A percentile compares a stretch with the other conserved stretches of the same genome.
Conservation (phyloP, 1,140 invertebrate species). For the Halesus radiatus region DNA sequence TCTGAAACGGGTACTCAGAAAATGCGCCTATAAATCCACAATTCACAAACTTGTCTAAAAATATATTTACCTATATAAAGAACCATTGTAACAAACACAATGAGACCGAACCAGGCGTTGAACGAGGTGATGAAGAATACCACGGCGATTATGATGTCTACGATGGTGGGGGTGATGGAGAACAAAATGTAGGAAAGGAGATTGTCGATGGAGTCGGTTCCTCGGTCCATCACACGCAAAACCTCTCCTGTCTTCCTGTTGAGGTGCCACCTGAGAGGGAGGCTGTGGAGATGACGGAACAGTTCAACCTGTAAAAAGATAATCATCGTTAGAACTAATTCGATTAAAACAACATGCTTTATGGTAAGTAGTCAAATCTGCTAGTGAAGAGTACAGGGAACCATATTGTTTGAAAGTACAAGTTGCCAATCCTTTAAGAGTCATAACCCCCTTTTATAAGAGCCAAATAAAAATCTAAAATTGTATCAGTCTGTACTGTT, state of each 20-base stretch:
- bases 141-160: slow-evolving; percentile 94
- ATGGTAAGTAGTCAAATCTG: too few relatives aligned
- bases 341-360: too few relatives aligned
- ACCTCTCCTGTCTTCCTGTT: slow-evolving; percentile 96
- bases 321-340: not conserved
- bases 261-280: slow-evolving; percentile 92
- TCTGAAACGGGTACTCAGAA: too few relatives aligned
- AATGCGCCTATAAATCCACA: not conserved
- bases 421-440: too few relatives aligned
- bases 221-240: slow-evolving; percentile 93
- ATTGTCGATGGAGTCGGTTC: slow-evolving; percentile 95
- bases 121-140: slow-evolving; percentile 90
- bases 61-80: slow-evolving; percentile 94
- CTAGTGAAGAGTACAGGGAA: too few relatives aligned
- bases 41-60: too few relatives aligned
- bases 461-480: too few relatives aligned
- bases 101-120: slow-evolving; percentile 94
- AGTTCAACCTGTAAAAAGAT: slow-evolving; percentile 74
- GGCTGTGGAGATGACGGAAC: slow-evolving; percentile 88
- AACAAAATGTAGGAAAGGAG: slow-evolving; percentile 91
- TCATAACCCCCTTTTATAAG: too few relatives aligned
- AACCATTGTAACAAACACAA: slow-evolving; percentile 93
- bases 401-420: too few relatives aligned
- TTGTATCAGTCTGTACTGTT: too few relatives aligned
- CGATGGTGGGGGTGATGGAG: slow-evolving; percentile 90